These are phyloP conservation scores for Pseudocheirus occidentalis DNA, from an alignment of 2,797 vertebrate species.

Conservation along the genomic window DNA sequence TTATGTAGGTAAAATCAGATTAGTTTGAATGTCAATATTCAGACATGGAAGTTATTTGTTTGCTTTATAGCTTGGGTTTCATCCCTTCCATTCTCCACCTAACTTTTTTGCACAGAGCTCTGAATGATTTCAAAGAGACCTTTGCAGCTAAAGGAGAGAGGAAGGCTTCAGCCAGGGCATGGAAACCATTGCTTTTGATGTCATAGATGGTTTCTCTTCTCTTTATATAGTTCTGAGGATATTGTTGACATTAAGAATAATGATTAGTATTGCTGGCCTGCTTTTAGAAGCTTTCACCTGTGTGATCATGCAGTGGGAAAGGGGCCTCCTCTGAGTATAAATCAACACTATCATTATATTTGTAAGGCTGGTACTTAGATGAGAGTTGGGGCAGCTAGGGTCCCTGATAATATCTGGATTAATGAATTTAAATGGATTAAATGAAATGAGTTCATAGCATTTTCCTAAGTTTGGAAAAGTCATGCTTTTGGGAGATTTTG, in stretches of 20 bases:
- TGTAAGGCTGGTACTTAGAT: not conserved
- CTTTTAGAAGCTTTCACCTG: constrained; percentile 12
- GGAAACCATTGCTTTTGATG: not conserved
- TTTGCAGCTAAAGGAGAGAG: not conserved
- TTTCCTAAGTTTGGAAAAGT: not conserved
- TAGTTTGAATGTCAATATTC: not conserved
- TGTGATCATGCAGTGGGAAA: not conserved
- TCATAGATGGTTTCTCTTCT: constrained; percentile 1
- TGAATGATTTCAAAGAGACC: not conserved
- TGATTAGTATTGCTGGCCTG: constrained; percentile 4
- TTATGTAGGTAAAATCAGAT: not conserved
- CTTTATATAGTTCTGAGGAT: constrained; percentile 21
- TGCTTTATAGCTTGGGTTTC: constrained; percentile 4
- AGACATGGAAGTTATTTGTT: not conserved
- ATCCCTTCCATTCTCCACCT: not conserved
- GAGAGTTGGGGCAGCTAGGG: not conserved
- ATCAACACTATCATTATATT: not conserved
- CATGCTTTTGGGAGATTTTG: constrained; percentile 19
- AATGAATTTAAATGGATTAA: not conserved
- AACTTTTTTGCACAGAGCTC: not conserved
- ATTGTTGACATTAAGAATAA: constrained; percentile 17
- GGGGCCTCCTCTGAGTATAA: not conserved
- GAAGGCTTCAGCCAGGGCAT: not conserved
- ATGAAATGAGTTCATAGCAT: not conserved
- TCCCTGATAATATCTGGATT: not conserved